These are phyloP conservation scores for Drymodes brunneopygia DNA, from an alignment of 2,113 vertebrate genomes.

Conservation along the genomic window DNA sequence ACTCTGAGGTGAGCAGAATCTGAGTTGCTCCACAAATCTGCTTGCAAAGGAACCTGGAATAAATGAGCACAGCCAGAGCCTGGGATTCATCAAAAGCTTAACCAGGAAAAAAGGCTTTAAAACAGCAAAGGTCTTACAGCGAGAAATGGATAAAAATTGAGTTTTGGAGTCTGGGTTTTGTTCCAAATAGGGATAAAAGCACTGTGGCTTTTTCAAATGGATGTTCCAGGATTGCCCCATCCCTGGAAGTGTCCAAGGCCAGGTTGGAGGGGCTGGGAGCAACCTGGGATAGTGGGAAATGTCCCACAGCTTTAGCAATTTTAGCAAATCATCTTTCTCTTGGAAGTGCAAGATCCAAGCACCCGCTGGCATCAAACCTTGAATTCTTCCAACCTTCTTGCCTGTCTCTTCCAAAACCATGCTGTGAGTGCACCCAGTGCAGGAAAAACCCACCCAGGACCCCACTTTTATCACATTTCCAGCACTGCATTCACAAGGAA, in stretches of 20 bases:
- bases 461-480: not conserved
- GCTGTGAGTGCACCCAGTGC: fast-evolving
- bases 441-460: not conserved
- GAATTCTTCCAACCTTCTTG: not conserved
- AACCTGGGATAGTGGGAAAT: fast-evolving
- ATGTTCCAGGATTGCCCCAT: not conserved
- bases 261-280: not conserved
- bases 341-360: not conserved
- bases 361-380: not conserved
- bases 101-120: not conserved
- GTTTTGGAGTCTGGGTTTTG: not conserved
- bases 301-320: not conserved
- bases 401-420: not conserved
- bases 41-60: not conserved
- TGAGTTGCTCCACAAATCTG: not conserved
- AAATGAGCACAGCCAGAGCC: not conserved
- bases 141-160: not conserved
- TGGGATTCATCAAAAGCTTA: not conserved
- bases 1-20: not conserved
- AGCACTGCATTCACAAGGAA: not conserved
- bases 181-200: not conserved
- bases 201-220: not conserved
- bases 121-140: not conserved
- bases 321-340: not conserved
- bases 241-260: not conserved